Base-by-base conservation (phyloP, 2,888 invertebrate genomes). In the Paralinhomoeus sp. region DNA sequence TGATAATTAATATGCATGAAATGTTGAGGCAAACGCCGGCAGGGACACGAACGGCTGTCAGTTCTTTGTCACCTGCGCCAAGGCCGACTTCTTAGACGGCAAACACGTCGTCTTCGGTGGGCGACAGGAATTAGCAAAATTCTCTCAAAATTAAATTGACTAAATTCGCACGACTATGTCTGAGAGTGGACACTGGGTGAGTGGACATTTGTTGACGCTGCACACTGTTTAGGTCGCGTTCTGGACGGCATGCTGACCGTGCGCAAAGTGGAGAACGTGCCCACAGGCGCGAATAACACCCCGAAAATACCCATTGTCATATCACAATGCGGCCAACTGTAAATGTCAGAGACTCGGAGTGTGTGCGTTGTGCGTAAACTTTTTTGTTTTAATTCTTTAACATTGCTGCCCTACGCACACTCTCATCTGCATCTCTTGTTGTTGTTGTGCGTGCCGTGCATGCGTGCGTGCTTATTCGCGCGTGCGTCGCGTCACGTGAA, bases 1-100 rank as follows among this genome's bases (percentile, higher is more conserved):
- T 23, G 3, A 7, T 21, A 27, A 40, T 37, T 15, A 31, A 24
- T 22, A 22, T 45, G 33, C 40, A n/a, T 22, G 23, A 33, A 34
- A 17, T 47, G 55, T 60, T 24, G 58, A 73, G 73, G 97, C 97
- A 1, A 97, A 97, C 65, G 89, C 89, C 66, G 97, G 97, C 1
- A 80, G 83, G 66, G 89, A 97, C 61, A 91, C 91, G 13, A 99
- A 99, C 65, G 97, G 97, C 1, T 99, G 97, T 60, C 97, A 99
- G 65, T 99, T 99, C 65, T 99, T 99, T 62, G 84, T 99, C 47
- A 99, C 97, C 0, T 97, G 97, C 71, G 83, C 91, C 1, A 87
- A 89, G 63, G 91, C 89, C 66, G 93, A 97, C 62, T 99, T 97
- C 65, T 70, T 99, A 54, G 97, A 99, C 65, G 81, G 80, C 47